Evolutionary conservation across 2,113 vertebrate genomes (phyloP).

Genomic region (Microcebus jonahi): DNA sequence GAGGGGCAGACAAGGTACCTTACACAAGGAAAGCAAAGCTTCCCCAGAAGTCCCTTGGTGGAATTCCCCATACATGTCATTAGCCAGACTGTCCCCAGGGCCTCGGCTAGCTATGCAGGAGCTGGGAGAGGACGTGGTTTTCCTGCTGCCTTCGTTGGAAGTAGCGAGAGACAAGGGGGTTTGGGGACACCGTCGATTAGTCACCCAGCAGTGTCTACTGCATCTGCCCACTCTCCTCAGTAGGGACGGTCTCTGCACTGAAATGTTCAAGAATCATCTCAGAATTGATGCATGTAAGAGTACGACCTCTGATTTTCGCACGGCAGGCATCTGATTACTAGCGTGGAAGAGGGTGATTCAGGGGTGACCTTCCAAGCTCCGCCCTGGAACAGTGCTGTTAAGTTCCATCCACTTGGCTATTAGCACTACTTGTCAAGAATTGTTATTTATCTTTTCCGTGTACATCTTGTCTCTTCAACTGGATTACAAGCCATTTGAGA

Average conservation of each 20-base stretch:
- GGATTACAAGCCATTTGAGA: constrained; percentile 32
- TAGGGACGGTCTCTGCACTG: background rate
- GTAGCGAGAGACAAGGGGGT: background rate
- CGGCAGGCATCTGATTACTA: background rate
- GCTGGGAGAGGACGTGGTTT: background rate
- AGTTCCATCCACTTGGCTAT: background rate
- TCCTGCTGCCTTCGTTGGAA: background rate
- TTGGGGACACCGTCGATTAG: background rate
- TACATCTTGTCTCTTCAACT: constrained; percentile 15
- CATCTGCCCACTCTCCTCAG: background rate
- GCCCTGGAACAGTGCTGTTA: rapidly evolving
- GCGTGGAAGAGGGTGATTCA: background rate
- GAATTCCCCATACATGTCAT: background rate
- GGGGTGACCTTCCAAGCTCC: background rate
- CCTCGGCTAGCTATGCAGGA: background rate
- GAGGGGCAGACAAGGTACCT: background rate
- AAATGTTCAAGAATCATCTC: background rate
- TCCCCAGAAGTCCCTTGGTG: background rate
- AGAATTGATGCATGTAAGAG: background rate
- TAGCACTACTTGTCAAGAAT: background rate
- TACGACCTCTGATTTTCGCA: too few relatives aligned
- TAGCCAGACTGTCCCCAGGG: background rate
- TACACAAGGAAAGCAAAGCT: background rate
- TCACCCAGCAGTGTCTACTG: background rate
- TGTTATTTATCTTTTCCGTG: background rate